Conservation (phyloP, 2,797 vertebrate species). For the Nothura maculosa region DNA sequence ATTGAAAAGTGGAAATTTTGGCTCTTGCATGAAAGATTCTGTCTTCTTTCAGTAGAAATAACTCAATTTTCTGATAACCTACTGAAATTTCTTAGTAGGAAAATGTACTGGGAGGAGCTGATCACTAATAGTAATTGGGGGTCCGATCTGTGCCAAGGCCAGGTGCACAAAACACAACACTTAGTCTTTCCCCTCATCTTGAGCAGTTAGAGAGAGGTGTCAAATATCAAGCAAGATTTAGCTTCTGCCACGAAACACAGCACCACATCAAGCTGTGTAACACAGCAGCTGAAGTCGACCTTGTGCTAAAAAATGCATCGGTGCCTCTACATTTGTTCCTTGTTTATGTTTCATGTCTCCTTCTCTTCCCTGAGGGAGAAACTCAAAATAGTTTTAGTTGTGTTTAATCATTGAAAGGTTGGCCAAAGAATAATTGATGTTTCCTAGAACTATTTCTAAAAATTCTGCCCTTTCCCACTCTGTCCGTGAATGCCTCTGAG, state of each 20-base stretch:
- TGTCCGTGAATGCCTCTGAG: not conserved
- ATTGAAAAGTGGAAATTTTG: not conserved
- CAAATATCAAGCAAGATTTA: not conserved
- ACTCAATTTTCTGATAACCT: not conserved
- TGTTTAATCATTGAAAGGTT: not conserved
- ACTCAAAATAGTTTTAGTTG: not conserved
- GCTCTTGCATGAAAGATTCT: not conserved
- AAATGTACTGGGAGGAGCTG: not conserved
- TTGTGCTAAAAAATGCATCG: not conserved
- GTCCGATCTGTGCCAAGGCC: not conserved
- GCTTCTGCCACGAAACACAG: not conserved
- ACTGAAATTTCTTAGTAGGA: not conserved
- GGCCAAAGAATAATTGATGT: not conserved
- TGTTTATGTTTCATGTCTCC: not conserved
- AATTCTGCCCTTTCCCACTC: not conserved
- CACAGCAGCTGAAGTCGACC: not conserved
- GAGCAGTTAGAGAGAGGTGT: not conserved
- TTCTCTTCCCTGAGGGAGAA: not conserved
- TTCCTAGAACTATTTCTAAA: not conserved
- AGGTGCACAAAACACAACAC: not conserved
- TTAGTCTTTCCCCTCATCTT: rapidly evolving
- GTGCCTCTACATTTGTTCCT: not conserved
- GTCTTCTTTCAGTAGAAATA: not conserved
- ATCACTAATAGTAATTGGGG: not conserved
- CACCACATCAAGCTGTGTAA: not conserved